Evolutionary conservation across 2,888 invertebrate genomes (phyloP).

Genomic region (Eupithecia pulchellata): DNA sequence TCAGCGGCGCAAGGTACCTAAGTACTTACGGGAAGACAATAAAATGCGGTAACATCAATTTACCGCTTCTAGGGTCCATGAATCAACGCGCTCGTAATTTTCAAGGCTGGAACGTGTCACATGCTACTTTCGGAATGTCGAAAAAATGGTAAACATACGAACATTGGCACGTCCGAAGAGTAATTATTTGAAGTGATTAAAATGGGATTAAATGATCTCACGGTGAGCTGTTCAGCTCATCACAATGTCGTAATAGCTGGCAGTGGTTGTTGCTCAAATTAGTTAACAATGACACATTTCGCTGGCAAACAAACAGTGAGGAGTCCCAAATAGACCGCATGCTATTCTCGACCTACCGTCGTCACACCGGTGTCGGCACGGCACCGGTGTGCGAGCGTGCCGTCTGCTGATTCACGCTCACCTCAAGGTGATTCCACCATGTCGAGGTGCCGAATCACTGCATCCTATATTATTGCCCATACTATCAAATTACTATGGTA

Average conservation of each 20-base stretch:
- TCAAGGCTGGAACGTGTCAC: conserved; percentile 47
- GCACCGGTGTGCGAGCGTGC: conserved; percentile 58
- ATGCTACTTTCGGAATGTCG: conserved; percentile 29
- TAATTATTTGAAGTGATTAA: conserved; percentile 53
- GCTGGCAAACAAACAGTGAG: conserved; percentile 84
- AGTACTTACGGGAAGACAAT: conserved; percentile 57
- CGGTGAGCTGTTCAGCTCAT: conserved; percentile 58
- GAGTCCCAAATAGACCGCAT: conserved; percentile 81
- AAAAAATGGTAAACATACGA: conserved; percentile 24
- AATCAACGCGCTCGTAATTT: conserved; percentile 66
- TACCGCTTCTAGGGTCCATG: conserved; percentile 62
- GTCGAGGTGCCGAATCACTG: conserved; percentile 42
- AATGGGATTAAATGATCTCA: conserved; percentile 57
- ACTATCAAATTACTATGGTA: conserved; percentile 36
- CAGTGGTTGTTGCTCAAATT: conserved; percentile 83
- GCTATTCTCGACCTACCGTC: conserved; percentile 80
- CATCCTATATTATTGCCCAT: conserved; percentile 41
- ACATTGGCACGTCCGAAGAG: conserved; percentile 31
- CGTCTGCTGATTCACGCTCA: conserved; percentile 80
- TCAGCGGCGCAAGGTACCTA: conserved; percentile 37
- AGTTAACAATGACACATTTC: conserved; percentile 86
- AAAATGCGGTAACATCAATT: conserved; percentile 60
- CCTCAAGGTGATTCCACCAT: conserved; percentile 73
- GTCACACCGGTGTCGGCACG: conserved; percentile 66
- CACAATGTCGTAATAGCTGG: conserved; percentile 80